A percentile compares a stretch with the other conserved stretches of the same genome.
Conservation (phyloP, 2,797 vertebrate species). For the Gephyroberyx darwinii region DNA sequence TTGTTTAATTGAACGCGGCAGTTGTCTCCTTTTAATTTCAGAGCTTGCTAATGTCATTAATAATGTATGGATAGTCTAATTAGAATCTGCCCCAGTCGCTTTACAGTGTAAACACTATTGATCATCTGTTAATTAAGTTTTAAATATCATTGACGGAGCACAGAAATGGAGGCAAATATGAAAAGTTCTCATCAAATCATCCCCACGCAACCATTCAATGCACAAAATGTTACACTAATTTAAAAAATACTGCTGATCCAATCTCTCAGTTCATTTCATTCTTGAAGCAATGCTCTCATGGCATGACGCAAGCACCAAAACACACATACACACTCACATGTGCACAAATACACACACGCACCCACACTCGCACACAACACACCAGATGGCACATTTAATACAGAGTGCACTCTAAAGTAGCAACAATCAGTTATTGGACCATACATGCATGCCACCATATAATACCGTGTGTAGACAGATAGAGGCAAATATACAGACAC, state of each 20-base stretch:
- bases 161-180: constrained; percentile 72
- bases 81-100: constrained; percentile 81
- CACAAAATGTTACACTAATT: constrained; percentile 63
- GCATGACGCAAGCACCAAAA: constrained; percentile 18
- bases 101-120: constrained; percentile 85
- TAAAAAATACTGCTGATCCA: constrained; percentile 54
- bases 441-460: constrained; percentile 1
- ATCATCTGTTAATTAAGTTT: constrained; percentile 86
- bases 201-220: constrained; percentile 49
- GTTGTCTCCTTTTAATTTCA: constrained; percentile 83
- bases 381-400: background rate
- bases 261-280: constrained; percentile 47
- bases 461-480: constrained; percentile 39
- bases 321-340: background rate
- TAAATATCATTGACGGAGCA: constrained; percentile 78
- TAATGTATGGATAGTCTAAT: constrained; percentile 87
- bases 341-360: background rate
- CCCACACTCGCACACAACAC: background rate
- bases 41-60: constrained; percentile 82
- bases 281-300: constrained; percentile 10
- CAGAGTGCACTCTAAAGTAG: constrained; percentile 25
- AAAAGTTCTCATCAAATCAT: constrained; percentile 68
- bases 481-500: constrained; percentile 15
- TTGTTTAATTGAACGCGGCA: constrained; percentile 76
- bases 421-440: constrained; percentile 26